Evolutionary conservation across 2,888 invertebrate species (phyloP), one percentile per base, ranked within the genome.

Genomic region (Muschampia plurimacula): DNA sequence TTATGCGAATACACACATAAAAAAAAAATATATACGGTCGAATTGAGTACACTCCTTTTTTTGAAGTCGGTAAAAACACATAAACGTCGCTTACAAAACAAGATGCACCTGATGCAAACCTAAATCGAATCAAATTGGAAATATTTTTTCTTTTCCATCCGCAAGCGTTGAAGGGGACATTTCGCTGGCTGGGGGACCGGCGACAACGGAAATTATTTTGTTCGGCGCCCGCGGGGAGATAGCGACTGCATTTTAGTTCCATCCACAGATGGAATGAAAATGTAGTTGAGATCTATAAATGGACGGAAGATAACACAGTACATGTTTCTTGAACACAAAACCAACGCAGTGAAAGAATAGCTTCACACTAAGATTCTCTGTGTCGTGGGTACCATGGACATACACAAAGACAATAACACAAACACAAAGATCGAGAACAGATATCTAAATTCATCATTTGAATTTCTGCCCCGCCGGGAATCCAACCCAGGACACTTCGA

Each of bases 161-260:
- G 46, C 59, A 55, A 74, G 57, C 63, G 13, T 67, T 69, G 63
- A 63, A 63, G 72, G 67, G 63, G 63, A 72, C 73, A 73, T 65
- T 67, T 39, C 41, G 66, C 60, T 59, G 62, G 59, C 59, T 59
- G 62, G 66, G 71, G 52, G 74, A 68, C 68, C 71, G 76, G 71
- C 73, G 71, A 41, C 74, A 69, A 67, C 77, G 78, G 78, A 77
- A 78, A 78, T 78, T 77, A 78, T 77, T 76, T 74, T 74, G 73
- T 74, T 73, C 74, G 57, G 46, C 69, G 70, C 65, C 66, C 63
- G 71, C 46, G 69, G 69, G 64, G 68, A 62, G 72, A 64, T 60
- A 72, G 28, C 69, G 49, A 63, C 67, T 67, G 57, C 63, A 64
- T 67, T 67, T 46, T 15, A 32, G 63, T 62, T 44, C 67, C 55